phyloP scores from a whole-genome alignment of 2,113 vertebrate genomes.

The Euleptes europaea region DNA sequence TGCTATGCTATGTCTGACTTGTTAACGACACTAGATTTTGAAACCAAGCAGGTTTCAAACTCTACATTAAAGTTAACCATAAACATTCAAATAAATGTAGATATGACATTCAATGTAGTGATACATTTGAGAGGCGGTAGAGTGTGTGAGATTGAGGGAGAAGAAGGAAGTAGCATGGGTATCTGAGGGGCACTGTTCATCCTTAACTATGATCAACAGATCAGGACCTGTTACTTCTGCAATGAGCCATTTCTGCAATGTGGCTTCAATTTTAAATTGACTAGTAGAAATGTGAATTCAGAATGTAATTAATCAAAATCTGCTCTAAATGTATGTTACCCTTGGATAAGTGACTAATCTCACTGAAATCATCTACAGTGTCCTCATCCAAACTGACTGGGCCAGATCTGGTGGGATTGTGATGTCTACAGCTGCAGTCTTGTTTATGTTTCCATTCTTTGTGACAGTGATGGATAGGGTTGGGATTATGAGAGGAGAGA shows the following conservation, averaged over 20 bases:
- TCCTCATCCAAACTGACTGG: too few species aligned
- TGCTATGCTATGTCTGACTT: not conserved
- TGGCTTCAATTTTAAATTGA: not conserved
- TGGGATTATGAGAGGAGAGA: too few species aligned
- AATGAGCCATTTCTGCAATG: not conserved
- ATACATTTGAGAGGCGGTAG: not conserved
- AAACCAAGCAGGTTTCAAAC: not conserved
- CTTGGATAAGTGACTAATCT: too few species aligned
- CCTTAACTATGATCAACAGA: not conserved
- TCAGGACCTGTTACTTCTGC: not conserved
- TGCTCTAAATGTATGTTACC: too few species aligned
- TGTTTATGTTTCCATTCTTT: too few species aligned
- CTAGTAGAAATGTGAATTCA: not conserved
- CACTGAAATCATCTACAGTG: too few species aligned
- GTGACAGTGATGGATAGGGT: too few species aligned
- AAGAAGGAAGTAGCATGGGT: not conserved
- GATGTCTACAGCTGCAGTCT: too few species aligned
- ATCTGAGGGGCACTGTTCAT: not conserved
- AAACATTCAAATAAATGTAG: not conserved
- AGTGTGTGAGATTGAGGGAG: not conserved
- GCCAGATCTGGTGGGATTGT: too few species aligned
- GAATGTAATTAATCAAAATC: too few species aligned
- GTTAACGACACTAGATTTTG: not conserved
- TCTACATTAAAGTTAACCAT: too few species aligned
- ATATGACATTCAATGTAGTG: not conserved